Evolutionary conservation across 2,113 vertebrate genomes (phyloP).

Genomic region (Psammodynastes pulverulentus): DNA sequence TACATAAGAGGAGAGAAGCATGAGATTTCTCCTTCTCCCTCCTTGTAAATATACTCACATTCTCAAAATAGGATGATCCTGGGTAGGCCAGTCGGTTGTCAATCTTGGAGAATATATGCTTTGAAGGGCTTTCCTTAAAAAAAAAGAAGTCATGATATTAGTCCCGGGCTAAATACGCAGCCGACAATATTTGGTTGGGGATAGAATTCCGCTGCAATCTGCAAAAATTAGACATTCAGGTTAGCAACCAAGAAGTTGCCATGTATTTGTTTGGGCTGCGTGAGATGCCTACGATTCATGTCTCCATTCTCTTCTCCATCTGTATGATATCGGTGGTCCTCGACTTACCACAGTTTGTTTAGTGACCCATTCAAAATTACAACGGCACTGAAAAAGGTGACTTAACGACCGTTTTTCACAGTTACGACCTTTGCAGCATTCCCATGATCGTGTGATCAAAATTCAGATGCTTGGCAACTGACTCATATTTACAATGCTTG

Average conservation of each 20-base stretch:
- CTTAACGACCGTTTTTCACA: too few species aligned
- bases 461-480: too few species aligned
- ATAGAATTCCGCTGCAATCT: not conserved
- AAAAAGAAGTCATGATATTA: not conserved
- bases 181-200: not conserved
- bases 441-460: too few species aligned
- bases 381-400: too few species aligned
- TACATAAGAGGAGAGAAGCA: rapidly evolving
- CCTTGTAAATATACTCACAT: constrained; percentile 55
- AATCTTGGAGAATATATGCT: constrained; percentile 68
- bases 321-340: not conserved
- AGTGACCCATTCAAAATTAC: too few species aligned
- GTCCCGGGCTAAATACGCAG: not conserved
- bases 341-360: too few species aligned
- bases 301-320: not conserved
- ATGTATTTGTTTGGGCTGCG: not conserved
- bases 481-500: too few species aligned
- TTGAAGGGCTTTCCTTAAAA: constrained; percentile 57
- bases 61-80: constrained; percentile 46
- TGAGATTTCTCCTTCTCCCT: not conserved
- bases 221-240: not conserved
- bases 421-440: too few species aligned
- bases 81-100: constrained; percentile 64
- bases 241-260: not conserved
- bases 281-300: not conserved